phyloP scores from a whole-genome alignment of 2,113 vertebrate species.

The Pituophis catenifer region DNA sequence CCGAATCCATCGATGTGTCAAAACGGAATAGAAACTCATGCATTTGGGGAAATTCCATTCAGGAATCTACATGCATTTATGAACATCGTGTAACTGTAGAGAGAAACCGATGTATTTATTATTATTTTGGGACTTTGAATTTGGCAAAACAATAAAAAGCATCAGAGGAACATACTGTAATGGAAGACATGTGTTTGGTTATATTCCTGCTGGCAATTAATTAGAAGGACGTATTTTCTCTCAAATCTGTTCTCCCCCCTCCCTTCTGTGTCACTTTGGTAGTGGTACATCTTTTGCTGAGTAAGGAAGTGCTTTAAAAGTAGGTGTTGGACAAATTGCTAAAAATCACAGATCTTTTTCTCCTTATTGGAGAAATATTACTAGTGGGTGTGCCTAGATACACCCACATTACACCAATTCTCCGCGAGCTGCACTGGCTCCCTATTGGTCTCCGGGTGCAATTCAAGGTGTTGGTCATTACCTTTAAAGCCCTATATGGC shows the following conservation, averaged over 20 bases:
- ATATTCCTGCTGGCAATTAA: background rate
- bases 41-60: background rate
- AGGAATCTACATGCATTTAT: background rate
- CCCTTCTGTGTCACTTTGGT: background rate
- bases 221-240: background rate
- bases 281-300: too few species aligned
- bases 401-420: too few species aligned
- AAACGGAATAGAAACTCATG: background rate
- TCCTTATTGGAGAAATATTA: background rate
- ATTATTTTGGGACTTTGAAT: background rate
- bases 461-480: too few species aligned
- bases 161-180: background rate
- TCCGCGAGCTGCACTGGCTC: too few species aligned
- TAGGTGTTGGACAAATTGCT: background rate
- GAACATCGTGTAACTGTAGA: background rate
- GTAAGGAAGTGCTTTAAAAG: background rate
- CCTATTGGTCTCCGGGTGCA: too few species aligned
- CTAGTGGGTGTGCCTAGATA: too few species aligned
- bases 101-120: background rate
- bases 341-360: too few species aligned
- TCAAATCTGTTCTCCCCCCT: background rate
- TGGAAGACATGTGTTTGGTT: background rate
- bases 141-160: background rate
- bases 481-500: too few species aligned
- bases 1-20: background rate